Percentiles rank a stretch among this genome's conserved stretches.
These are phyloP conservation scores for Ormyrus thymus DNA, from an alignment of 2,888 invertebrate species.

Conservation along the genomic window DNA sequence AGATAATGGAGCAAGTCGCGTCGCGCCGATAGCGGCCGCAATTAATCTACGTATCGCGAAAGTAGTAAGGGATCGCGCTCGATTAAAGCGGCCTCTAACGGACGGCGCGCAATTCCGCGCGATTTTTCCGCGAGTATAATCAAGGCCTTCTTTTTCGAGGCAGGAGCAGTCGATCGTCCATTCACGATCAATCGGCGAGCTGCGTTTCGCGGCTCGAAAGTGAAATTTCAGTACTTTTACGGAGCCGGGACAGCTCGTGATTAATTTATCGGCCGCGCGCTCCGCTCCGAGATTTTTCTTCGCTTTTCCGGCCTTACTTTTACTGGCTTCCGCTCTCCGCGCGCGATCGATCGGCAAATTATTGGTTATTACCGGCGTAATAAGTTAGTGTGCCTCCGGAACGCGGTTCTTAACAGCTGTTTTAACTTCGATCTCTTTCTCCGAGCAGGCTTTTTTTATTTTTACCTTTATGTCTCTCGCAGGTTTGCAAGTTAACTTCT, in stretches of 20 bases:
- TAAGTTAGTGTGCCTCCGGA: conserved; percentile 18
- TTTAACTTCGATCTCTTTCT: conserved; percentile 1
- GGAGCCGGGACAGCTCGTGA: conserved; percentile 1
- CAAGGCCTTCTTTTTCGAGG: too few species aligned
- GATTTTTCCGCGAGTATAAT: too few species aligned
- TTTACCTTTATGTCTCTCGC: too few species aligned
- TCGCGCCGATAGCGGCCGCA: conserved; percentile 38
- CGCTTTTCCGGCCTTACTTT: too few species aligned
- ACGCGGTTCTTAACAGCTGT: conserved; percentile 22
- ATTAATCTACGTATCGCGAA: conserved; percentile 58
- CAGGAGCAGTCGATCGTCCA: too few species aligned
- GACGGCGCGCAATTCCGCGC: neutral
- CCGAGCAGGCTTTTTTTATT: too few species aligned
- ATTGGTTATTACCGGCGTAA: conserved; percentile 43
- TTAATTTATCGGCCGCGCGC: conserved; percentile 23
- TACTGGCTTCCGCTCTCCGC: conserved; percentile 11
- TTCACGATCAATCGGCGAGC: too few species aligned
- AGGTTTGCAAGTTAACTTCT: too few species aligned
- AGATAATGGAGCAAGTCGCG: conserved; percentile 31
- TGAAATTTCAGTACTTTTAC: conserved; percentile 26
- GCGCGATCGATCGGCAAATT: conserved; percentile 41
- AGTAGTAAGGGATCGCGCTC: conserved; percentile 57
- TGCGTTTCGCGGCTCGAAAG: conserved; percentile 10
- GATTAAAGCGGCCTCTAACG: conserved; percentile 58
- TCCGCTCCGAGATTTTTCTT: too few species aligned